Conservation (phyloP, 2,888 invertebrate species). For the Stegophylla sp. region DNA sequence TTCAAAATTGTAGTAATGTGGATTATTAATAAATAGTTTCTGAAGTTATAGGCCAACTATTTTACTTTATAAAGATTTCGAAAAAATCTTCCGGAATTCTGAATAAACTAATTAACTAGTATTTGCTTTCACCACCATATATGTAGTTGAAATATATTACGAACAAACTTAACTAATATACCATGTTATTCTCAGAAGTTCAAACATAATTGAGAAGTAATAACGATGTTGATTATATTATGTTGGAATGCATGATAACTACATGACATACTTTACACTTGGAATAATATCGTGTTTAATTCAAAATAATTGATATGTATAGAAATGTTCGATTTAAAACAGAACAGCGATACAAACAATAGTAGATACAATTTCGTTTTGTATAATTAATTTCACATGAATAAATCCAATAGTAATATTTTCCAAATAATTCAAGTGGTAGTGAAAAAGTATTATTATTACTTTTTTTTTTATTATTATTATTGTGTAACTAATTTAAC, state of each 20-base stretch:
- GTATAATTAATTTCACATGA: constrained; percentile 13
- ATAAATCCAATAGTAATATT: background rate
- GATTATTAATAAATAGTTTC: background rate
- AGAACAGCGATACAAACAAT: background rate
- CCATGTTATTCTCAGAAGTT: constrained; percentile 21
- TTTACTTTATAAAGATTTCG: background rate
- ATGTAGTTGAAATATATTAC: constrained; percentile 17
- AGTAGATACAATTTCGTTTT: background rate
- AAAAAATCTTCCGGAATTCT: background rate
- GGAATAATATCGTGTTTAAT: background rate
- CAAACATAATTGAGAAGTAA: constrained; percentile 45
- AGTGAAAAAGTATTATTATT: constrained; percentile 6
- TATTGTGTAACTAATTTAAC: constrained; percentile 25
- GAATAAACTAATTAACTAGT: constrained; percentile 17
- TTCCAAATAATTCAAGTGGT: background rate
- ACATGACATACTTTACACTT: background rate
- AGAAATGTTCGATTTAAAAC: background rate
- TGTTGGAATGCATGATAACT: constrained; percentile 29
- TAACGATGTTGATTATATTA: constrained; percentile 47
- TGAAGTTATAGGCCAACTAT: background rate
- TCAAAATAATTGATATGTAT: background rate
- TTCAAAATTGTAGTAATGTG: background rate
- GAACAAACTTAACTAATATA: constrained; percentile 41
- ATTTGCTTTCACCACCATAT: background rate
- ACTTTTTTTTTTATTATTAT: constrained; percentile 1